Conservation (phyloP, 2,797 vertebrate genomes). For the Melanotaenia boesemani region DNA sequence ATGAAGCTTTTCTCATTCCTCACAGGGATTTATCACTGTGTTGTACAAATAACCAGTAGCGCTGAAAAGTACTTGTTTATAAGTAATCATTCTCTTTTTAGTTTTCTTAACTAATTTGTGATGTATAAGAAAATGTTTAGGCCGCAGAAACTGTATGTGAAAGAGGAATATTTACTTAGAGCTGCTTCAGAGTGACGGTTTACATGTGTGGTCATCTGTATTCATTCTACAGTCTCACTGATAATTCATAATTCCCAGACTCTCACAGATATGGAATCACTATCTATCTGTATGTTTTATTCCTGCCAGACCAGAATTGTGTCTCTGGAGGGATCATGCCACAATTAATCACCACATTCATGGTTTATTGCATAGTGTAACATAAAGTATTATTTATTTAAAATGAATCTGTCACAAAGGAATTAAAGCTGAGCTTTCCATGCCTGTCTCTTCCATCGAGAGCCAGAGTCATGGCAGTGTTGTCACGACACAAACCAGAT, state of each 20-base stretch:
- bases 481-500: constrained; percentile 81
- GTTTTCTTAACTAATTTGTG: no score
- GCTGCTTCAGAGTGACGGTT: constrained; percentile 18
- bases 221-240: constrained; percentile 42
- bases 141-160: no score
- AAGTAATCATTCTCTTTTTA: no score
- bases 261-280: constrained; percentile 27
- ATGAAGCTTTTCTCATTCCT: no score
- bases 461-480: constrained; percentile 54
- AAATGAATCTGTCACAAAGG: constrained; percentile 34
- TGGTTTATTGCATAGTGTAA: constrained; percentile 40
- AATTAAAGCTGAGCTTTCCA: constrained; percentile 41
- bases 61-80: neutral
- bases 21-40: neutral
- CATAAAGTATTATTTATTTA: constrained; percentile 35
- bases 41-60: neutral
- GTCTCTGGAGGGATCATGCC: constrained; percentile 38
- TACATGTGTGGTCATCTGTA: constrained; percentile 22
- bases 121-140: no score
- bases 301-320: constrained; percentile 23
- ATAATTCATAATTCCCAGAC: constrained; percentile 40
- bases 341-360: constrained; percentile 58
- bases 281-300: constrained; percentile 33
- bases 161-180: neutral
- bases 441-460: constrained; percentile 51